Evolutionary conservation across 1,140 invertebrate species (phyloP).

Genomic region (Brachionus asplanchnoidis): DNA sequence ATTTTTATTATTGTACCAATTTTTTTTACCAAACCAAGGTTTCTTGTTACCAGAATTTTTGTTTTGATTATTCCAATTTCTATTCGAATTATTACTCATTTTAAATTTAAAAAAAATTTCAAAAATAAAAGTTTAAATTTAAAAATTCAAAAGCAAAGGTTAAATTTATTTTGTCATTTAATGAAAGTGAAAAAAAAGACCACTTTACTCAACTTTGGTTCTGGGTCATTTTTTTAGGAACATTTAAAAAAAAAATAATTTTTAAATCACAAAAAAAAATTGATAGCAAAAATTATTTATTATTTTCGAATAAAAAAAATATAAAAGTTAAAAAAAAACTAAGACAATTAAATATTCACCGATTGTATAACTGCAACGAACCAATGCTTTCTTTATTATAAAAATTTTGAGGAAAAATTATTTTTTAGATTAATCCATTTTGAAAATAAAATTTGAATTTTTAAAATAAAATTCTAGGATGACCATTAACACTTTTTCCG

Average conservation of each 20-base stretch:
- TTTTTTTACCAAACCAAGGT: slow-evolving; percentile 36
- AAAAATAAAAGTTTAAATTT: neutral
- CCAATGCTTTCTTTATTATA: neutral
- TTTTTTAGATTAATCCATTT: neutral
- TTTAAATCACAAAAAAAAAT: no score
- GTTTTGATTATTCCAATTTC: slow-evolving; percentile 23
- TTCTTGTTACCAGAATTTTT: slow-evolving; percentile 8
- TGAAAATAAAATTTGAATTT: neutral
- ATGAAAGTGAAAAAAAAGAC: neutral
- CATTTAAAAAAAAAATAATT: no score
- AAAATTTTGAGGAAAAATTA: neutral
- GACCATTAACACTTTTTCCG: neutral
- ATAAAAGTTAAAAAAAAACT: neutral
- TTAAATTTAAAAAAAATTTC: neutral
- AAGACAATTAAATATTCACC: neutral
- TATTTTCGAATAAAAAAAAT: neutral
- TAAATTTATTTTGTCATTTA: neutral
- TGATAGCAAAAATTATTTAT: no score
- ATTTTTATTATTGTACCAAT: slow-evolving; percentile 18
- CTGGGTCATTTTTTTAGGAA: no score
- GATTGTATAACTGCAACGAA: neutral
- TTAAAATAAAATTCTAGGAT: neutral
- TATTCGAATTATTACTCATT: slow-evolving; percentile 15
- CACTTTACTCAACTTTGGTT: no score
- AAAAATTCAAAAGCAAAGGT: neutral